Conservation (phyloP, 2,113 vertebrate species). For the Myiozetetes cayanensis region DNA sequence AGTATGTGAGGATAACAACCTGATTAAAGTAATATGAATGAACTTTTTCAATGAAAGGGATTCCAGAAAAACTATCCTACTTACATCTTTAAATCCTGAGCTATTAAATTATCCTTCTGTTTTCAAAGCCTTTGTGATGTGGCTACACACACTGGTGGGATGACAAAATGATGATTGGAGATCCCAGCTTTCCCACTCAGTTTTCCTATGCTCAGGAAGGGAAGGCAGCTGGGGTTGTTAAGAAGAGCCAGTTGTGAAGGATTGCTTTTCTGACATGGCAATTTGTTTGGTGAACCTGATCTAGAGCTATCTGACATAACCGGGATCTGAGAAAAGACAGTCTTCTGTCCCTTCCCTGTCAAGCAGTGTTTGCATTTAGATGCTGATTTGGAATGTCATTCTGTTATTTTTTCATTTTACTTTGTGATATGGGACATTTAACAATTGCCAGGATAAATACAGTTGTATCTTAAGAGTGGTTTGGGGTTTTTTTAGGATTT, state of each 20-base stretch:
- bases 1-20: neutral
- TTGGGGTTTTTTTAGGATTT: neutral
- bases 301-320: neutral
- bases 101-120: neutral
- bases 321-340: neutral
- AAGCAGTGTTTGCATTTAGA: neutral
- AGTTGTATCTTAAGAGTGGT: neutral
- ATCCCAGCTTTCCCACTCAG: neutral
- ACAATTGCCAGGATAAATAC: neutral
- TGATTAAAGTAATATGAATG: constrained; percentile 2
- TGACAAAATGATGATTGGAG: neutral
- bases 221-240: neutral
- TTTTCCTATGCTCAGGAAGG: neutral
- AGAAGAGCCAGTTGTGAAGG: neutral
- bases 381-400: neutral
- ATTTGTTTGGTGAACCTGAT: neutral
- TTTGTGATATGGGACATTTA: neutral
- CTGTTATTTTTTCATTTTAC: neutral
- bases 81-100: neutral
- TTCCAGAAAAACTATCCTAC: neutral
- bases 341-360: neutral
- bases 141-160: neutral
- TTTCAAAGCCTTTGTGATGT: neutral
- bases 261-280: neutral
- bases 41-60: neutral